Evolutionary conservation across 2,888 invertebrate species (phyloP), one percentile per base, ranked within the genome.

Genomic region (Pristionchus japonicus): DNA sequence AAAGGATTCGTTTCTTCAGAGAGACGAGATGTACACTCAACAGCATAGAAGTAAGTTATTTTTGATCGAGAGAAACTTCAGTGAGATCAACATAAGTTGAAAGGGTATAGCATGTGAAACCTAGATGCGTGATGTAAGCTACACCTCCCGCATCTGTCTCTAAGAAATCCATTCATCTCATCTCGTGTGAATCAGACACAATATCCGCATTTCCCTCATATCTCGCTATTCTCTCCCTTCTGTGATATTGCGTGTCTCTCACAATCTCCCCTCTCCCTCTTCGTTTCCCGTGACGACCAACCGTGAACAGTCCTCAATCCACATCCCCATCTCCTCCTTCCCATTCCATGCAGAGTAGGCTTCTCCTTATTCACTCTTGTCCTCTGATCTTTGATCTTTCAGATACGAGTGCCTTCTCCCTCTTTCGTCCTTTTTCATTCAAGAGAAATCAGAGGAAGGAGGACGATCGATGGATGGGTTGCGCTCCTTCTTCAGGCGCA

Each of bases 391-490:
- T 80, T 80, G 80, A 80, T 80, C 80, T 80, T 80, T 80, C 49
- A 80, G 80, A 49, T n/a, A 31, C 74, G 31, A 40, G 37, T 40
- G 37, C 74, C 20, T 74, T 74, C 74, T 74, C 74, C 0, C 37
- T 74, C 40, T 74, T 74, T 40, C n/a, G 31, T 23, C 74, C 74
- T 1, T 74, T 74, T 31, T 37, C 74, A 11, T 74, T 74, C 40
- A 37, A 40, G 23, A 74, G 74, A 15, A 74, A 74, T 37, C 37
- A 74, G 23, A 40, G 27, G 74, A 74, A 37, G 74, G 74, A 37
- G 11, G n/a, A n/a, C n/a, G 74, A 74, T 80, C 80, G 49, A 80
- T 80, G 80, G 80, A 80, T 80, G 80, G 80, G 80, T 49, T 80
- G 80, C 27, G 80, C 49, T 47, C 80, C 80, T 1, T 80, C 80